These are phyloP conservation scores for Heliangelus exortis DNA, from an alignment of 2,797 vertebrate genomes.

Conservation along the genomic window DNA sequence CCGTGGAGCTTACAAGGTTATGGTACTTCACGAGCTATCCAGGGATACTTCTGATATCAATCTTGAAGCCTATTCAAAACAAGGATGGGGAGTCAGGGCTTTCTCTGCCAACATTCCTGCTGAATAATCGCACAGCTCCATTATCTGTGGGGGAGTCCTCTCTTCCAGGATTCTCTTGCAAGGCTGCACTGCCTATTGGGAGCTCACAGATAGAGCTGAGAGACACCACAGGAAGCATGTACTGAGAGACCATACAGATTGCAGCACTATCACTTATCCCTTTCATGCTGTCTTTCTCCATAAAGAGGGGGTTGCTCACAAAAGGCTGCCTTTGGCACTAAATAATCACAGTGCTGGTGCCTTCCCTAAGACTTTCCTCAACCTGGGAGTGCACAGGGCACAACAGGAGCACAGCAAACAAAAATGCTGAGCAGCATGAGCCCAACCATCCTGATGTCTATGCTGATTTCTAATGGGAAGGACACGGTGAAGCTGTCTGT, in stretches of 20 bases:
- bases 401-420: not conserved
- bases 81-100: constrained; percentile 63
- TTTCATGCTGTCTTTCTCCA: constrained; percentile 56
- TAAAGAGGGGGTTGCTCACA: constrained; percentile 34
- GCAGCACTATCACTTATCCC: constrained; percentile 59
- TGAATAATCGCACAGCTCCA: constrained; percentile 71
- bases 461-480: not conserved
- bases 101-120: constrained; percentile 76
- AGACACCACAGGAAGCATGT: constrained; percentile 50
- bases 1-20: constrained; percentile 1
- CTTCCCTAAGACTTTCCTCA: constrained; percentile 14
- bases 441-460: not conserved
- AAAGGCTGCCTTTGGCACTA: constrained; percentile 32
- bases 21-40: constrained; percentile 44
- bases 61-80: constrained; percentile 72
- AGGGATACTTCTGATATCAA: constrained; percentile 71
- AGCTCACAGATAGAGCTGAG: constrained; percentile 36
- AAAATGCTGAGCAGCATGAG: constrained; percentile 24
- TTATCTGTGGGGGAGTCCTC: constrained; percentile 70
- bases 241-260: constrained; percentile 30
- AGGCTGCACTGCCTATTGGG: constrained; percentile 33
- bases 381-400: not conserved
- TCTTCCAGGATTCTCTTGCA: not conserved
- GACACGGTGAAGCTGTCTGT: not conserved
- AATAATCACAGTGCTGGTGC: constrained; percentile 20